Conservation (phyloP, 2,888 invertebrate genomes). For the Encarsia formosa region DNA sequence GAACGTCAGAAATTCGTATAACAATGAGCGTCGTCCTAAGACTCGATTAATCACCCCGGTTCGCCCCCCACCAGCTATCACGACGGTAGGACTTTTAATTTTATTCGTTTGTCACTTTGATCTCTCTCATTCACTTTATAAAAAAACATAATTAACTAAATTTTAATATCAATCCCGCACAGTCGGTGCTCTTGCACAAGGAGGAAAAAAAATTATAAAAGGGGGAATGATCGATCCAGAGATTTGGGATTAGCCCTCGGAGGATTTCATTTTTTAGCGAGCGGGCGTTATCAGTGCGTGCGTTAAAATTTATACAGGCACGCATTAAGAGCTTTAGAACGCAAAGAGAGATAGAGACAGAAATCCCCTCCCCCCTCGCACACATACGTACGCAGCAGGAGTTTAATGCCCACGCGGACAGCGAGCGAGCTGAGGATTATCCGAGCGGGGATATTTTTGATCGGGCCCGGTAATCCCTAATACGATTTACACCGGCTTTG, state of each 20-base stretch:
- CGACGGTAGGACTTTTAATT: slow-evolving; percentile 8
- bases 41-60: too few species aligned
- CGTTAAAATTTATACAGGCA: slow-evolving; percentile 6
- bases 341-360: background rate
- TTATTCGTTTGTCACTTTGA: too few species aligned
- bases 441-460: slow-evolving; percentile 50
- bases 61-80: too few species aligned
- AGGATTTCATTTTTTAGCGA: slow-evolving; percentile 12
- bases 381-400: background rate
- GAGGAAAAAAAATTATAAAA: background rate
- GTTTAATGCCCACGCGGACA: background rate
- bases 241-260: slow-evolving; percentile 25
- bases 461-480: slow-evolving; percentile 51
- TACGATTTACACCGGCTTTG: slow-evolving; percentile 46
- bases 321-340: slow-evolving; percentile 8
- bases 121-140: background rate
- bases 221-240: slow-evolving; percentile 2
- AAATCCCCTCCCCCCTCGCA: background rate
- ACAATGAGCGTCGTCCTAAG: too few species aligned
- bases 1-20: slow-evolving; percentile 29
- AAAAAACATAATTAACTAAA: background rate
- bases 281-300: slow-evolving; percentile 15
- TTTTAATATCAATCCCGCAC: background rate
- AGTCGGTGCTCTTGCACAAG: too few species aligned
- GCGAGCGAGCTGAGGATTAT: slow-evolving; percentile 45